A percentile compares a stretch with the other conserved stretches of the same genome.
Conservation (phyloP, 1,140 invertebrate genomes). For the Drosophila miranda region DNA sequence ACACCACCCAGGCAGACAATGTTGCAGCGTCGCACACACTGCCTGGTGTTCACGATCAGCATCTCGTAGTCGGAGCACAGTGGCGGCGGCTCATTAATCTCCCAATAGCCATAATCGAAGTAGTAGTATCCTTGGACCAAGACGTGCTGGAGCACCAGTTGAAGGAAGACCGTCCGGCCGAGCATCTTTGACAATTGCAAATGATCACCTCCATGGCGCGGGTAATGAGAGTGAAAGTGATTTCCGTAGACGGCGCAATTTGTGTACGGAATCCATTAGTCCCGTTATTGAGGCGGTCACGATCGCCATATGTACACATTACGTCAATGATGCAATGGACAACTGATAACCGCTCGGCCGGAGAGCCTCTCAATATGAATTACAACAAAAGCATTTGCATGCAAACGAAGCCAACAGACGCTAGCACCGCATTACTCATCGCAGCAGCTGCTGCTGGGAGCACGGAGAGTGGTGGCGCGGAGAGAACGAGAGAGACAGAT, state of each 20-base stretch:
- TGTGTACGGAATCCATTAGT: slow-evolving; percentile 53
- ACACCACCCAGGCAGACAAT: slow-evolving; percentile 61
- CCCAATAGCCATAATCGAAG: slow-evolving; percentile 66
- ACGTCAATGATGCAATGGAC: slow-evolving; percentile 59
- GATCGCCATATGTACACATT: slow-evolving; percentile 53
- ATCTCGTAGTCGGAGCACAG: slow-evolving; percentile 77
- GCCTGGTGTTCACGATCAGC: slow-evolving; percentile 71
- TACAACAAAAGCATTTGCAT: slow-evolving; percentile 61
- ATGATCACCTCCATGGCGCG: slow-evolving; percentile 29
- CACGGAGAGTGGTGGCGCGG: not conserved
- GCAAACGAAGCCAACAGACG: slow-evolving; percentile 36
- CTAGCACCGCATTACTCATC: slow-evolving; percentile 46
- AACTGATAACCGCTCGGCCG: slow-evolving; percentile 47
- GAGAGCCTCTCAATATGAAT: slow-evolving; percentile 39
- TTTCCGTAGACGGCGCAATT: slow-evolving; percentile 35
- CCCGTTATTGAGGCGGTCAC: slow-evolving; percentile 50
- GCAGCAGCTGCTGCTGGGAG: not conserved
- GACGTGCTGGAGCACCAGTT: slow-evolving; percentile 5
- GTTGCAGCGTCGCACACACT: slow-evolving; percentile 75
- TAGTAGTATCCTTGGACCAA: slow-evolving; percentile 33
- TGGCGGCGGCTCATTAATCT: slow-evolving; percentile 63
- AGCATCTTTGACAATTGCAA: slow-evolving; percentile 46
- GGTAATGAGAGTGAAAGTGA: slow-evolving; percentile 68
- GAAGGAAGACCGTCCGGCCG: slow-evolving; percentile 5
- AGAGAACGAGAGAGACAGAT: slow-evolving; percentile 25